These are phyloP conservation scores for Anticlea derivata DNA, from an alignment of 2,888 invertebrate genomes.

Conservation along the genomic window DNA sequence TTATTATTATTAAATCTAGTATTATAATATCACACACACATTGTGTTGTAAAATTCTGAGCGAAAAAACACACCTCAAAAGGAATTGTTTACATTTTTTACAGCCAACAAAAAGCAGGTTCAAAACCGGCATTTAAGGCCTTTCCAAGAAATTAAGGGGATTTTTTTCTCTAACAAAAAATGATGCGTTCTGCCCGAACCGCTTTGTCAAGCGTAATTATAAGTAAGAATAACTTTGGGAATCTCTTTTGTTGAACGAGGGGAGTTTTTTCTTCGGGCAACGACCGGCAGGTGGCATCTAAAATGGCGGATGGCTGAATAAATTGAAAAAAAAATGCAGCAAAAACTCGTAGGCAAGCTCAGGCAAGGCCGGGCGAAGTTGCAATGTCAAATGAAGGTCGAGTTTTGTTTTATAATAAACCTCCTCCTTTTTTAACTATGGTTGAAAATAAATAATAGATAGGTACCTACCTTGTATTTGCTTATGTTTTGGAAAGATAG, in stretches of 20 bases:
- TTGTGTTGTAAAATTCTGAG: slow-evolving; percentile 2
- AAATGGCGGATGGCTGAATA: slow-evolving; percentile 70
- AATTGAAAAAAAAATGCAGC: slow-evolving; percentile 67
- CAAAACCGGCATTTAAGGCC: slow-evolving; percentile 57
- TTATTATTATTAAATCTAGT: too few species aligned
- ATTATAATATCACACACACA: too few species aligned
- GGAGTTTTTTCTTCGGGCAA: slow-evolving; percentile 79
- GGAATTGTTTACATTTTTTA: slow-evolving; percentile 80
- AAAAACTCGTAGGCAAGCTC: slow-evolving; percentile 56
- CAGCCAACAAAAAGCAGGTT: slow-evolving; percentile 55
- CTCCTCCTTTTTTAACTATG: too few species aligned
- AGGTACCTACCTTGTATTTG: too few species aligned
- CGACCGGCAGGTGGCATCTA: slow-evolving; percentile 81
- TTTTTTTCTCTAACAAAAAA: slow-evolving; percentile 71
- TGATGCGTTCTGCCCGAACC: slow-evolving; percentile 63
- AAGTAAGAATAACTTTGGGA: slow-evolving; percentile 80
- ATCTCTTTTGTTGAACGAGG: slow-evolving; percentile 74
- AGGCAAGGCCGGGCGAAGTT: slow-evolving; percentile 43
- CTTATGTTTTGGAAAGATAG: too few species aligned
- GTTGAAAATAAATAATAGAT: too few species aligned
- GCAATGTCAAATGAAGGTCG: slow-evolving; percentile 80
- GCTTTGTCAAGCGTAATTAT: slow-evolving; percentile 77
- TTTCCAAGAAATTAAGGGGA: slow-evolving; percentile 63
- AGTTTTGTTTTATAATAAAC: too few species aligned
- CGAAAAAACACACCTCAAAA: slow-evolving; percentile 31